Conservation (phyloP, 1,140 invertebrate species). For the Euura saliciscinereae region DNA sequence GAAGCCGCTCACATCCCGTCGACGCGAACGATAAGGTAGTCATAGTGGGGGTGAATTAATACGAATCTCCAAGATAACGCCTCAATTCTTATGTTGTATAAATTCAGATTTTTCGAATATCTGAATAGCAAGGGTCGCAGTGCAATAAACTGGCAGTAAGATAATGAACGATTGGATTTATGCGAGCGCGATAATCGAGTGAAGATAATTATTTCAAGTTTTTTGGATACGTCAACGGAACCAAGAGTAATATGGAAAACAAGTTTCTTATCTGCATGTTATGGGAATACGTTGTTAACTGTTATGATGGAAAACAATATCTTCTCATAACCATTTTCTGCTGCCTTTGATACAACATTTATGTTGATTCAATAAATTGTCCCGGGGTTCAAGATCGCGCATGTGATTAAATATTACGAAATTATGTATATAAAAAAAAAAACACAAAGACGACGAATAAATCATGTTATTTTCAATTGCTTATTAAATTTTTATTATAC, state of each 20-base stretch:
- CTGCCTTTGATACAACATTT: too few relatives aligned
- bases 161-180: background rate
- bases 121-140: background rate
- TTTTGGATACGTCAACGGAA: background rate
- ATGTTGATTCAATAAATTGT: too few relatives aligned
- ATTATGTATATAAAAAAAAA: background rate
- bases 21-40: background rate
- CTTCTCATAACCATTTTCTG: too few relatives aligned
- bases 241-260: background rate
- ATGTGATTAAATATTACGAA: too few relatives aligned
- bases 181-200: background rate
- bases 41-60: background rate
- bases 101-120: background rate
- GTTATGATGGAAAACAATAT: too few relatives aligned
- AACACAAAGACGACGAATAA: too few relatives aligned
- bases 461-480: constrained; percentile 24
- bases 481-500: constrained; percentile 60
- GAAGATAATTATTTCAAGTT: too few relatives aligned
- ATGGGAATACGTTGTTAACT: too few relatives aligned
- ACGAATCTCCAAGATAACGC: background rate
- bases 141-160: background rate
- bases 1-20: background rate
- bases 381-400: too few relatives aligned
- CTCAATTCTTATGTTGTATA: background rate
- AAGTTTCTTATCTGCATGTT: background rate